A percentile compares a stretch with the other conserved stretches of the same genome.
These are phyloP conservation scores for Cygnus olor DNA, from an alignment of 2,797 vertebrate genomes.

Conservation along the genomic window DNA sequence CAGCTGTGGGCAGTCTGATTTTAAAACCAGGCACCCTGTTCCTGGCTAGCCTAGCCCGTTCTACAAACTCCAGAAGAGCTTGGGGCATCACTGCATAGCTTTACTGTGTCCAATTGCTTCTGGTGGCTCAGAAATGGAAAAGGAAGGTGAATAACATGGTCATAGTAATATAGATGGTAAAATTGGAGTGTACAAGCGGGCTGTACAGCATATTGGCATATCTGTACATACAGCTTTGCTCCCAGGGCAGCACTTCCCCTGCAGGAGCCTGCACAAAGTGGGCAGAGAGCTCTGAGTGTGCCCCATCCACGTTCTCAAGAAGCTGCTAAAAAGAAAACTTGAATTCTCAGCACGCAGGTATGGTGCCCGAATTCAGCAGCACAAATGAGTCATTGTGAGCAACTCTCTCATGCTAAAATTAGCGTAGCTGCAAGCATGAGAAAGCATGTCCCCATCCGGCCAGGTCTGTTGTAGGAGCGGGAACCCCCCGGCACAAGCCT, in stretches of 20 bases:
- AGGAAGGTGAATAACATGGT: background rate
- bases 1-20: background rate
- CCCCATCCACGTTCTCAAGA: background rate
- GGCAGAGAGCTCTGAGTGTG: background rate
- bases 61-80: background rate
- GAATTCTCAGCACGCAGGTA: background rate
- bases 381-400: background rate
- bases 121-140: background rate
- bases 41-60: background rate
- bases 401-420: background rate
- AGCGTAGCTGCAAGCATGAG: background rate
- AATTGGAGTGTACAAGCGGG: background rate
- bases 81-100: background rate
- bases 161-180: background rate
- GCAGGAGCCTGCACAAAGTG: background rate
- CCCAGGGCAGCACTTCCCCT: background rate
- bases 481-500: accelerated
- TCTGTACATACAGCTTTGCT: background rate
- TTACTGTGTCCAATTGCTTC: background rate
- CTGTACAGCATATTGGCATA: background rate
- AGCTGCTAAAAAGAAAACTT: background rate
- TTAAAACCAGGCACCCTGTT: slow-evolving; percentile 22
- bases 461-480: background rate
- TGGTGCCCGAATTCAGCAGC: background rate
- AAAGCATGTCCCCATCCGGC: background rate